Evolutionary conservation across 2,888 invertebrate genomes (phyloP).

Genomic region (Anarsia innoxiella): DNA sequence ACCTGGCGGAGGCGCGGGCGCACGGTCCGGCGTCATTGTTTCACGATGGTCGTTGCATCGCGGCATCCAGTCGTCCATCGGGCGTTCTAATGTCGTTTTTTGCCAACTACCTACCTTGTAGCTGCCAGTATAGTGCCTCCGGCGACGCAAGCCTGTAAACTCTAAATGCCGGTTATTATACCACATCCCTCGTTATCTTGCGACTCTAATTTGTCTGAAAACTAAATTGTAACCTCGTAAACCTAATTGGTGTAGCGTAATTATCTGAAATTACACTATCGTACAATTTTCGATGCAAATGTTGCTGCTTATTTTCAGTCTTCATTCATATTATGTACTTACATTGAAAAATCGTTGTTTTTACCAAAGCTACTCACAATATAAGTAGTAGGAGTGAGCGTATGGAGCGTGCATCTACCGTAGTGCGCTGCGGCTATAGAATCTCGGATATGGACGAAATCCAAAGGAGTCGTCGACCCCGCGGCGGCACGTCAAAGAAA

Average conservation of each 20-base stretch:
- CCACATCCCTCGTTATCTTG: constrained; percentile 5
- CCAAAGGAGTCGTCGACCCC: constrained; percentile 68
- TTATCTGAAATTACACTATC: no score
- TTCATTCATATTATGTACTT: neutral
- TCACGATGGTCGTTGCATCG: constrained; percentile 53
- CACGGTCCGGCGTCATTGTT: constrained; percentile 33
- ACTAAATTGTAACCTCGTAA: constrained; percentile 3
- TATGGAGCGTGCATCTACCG: constrained; percentile 24
- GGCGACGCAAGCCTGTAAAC: constrained; percentile 23
- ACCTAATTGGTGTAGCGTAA: neutral
- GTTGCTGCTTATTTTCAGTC: no score
- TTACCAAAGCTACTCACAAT: no score
- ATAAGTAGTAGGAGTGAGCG: constrained; percentile 5
- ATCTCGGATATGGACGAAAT: constrained; percentile 65
- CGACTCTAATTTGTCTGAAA: constrained; percentile 1
- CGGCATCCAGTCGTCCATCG: no score
- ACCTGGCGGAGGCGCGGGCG: constrained; percentile 43
- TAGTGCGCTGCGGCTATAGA: constrained; percentile 25
- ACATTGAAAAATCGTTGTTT: neutral
- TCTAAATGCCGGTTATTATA: constrained; percentile 18
- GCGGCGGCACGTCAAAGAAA: constrained; percentile 66
- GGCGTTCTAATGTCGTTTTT: constrained; percentile 53
- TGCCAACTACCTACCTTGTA: no score
- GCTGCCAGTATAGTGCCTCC: no score
- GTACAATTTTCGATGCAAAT: constrained; percentile 3